Base-by-base conservation (phyloP, 2,113 vertebrate species). In the Camelus bactrianus region DNA sequence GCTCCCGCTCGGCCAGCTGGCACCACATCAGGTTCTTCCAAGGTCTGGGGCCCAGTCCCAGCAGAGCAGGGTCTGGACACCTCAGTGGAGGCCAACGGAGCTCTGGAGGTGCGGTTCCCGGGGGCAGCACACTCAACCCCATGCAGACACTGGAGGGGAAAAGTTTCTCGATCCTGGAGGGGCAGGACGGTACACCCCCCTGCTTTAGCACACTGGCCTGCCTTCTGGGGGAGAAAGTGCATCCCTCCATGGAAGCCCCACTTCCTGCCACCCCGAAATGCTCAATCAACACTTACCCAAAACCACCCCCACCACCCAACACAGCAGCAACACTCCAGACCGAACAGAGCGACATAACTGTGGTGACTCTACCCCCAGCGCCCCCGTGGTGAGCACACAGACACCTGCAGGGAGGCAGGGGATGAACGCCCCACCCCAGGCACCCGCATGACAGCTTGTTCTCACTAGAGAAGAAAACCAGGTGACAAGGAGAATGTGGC, bases 391-490 rank as follows among this genome's bases (percentile, higher is more conserved):
- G 38, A 42, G 5, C 38, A 42, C 38, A 5, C 38, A 42, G 38
- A 42, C 38, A 42, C 38, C n/a, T 1, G 58, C 67, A 42, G 64
- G 56, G 30, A 91, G 28, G 5, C 35, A 0, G 12, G 3, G 35
- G 6, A 48, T 0, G 10, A 26, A 19, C 1, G 19, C 2, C 3
- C 30, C 87, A 54, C 38, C 26, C 26, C 67, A 42, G 42, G n/a
- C 0, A 10, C 6, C 0, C 2, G 20, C 9, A 0, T 9, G 10
- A 26, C 77, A 8, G 0, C 4, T 2, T 70, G 60, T 11, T 50
- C 32, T 1, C 8, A 0, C 54, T 19, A 10, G 69, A 76, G 32
- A 16, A 56, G 42, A 32, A 42, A 54, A 11, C 17, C 62, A 24
- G 19, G 52, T 0, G 17, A 54, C 8, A 13, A 1, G 1, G 6